Evolutionary conservation across 1,140 invertebrate species (phyloP), one percentile per base, ranked within the genome.

Genomic region (Cylas formicarius): DNA sequence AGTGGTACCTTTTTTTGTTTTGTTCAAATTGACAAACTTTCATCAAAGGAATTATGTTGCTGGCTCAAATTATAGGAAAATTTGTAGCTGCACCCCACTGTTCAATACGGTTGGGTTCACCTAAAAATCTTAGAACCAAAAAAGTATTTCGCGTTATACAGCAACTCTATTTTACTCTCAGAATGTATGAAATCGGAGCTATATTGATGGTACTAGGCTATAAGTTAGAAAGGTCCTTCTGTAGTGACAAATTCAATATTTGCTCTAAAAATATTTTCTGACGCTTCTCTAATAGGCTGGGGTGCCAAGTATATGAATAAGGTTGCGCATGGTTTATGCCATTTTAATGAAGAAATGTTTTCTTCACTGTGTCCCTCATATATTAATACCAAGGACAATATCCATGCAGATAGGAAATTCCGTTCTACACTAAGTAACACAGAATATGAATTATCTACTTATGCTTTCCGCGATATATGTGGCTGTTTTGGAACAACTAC

Each of bases 201-300:
- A n/a, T n/a, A n/a, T n/a, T n/a, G n/a, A n/a, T n/a, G n/a, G n/a
- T n/a, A n/a, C n/a, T n/a, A n/a, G n/a, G n/a, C n/a, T n/a, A n/a
- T n/a, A n/a, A n/a, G n/a, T n/a, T n/a, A 16, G 38, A 40, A 3
- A 9, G 28, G 8, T 11, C 19, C 11, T 40, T 18, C 16, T n/a
- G 22, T 20, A 9, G 10, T 17, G 22, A 20, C 17, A 18, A 40
- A 14, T 5, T 16, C 5, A 8, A 29, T 29, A 5, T 40, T 31
- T 26, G n/a, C 7, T 10, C 18, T 54, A 20, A 46, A 49, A 20
- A 63, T 61, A 22, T 58, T 52, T 39, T 51, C 56, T 2, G 55
- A 63, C 32, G 50, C 57, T 5, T 61, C 56, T n/a, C 10, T 22
- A 3, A 48, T 53, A 3, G 57, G 61, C 8, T 63, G 61, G 56